Conservation (phyloP, 2,888 invertebrate species). For the Litoditis marina region DNA sequence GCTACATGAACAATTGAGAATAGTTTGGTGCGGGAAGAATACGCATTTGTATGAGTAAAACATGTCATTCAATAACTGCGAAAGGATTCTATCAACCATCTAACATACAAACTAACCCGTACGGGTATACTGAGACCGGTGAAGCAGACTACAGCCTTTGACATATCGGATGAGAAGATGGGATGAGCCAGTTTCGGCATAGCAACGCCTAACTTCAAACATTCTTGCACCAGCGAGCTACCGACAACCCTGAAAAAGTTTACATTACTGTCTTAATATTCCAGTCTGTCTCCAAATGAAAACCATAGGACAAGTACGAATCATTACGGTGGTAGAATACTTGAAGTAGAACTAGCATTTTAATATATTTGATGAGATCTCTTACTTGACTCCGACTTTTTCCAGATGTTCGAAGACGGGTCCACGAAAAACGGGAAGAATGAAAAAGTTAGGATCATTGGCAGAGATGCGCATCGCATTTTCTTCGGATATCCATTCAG, state of each 20-base stretch:
- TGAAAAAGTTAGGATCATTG: constrained; percentile 23
- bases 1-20: no score
- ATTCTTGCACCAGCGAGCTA: constrained; percentile 26
- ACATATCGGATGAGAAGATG: constrained; percentile 29
- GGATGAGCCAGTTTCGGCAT: constrained; percentile 37
- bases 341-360: no score
- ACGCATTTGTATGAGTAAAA: no score
- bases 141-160: constrained; percentile 29
- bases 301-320: no score
- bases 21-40: no score
- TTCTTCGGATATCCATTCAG: constrained; percentile 24
- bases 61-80: no score
- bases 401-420: constrained; percentile 17
- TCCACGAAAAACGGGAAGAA: constrained; percentile 28
- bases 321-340: no score
- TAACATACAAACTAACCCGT: constrained; percentile 16
- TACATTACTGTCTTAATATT: no score
- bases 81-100: no score
- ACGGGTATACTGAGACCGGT: constrained; percentile 18
- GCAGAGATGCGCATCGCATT: not conserved
- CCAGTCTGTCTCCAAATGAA: not conserved
- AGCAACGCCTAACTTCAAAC: constrained; percentile 18
- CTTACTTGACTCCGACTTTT: constrained; percentile 4
- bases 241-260: constrained; percentile 26
- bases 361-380: not conserved